Conservation (phyloP, 2,888 invertebrate genomes). For the Elaeidobius kamerunicus region DNA sequence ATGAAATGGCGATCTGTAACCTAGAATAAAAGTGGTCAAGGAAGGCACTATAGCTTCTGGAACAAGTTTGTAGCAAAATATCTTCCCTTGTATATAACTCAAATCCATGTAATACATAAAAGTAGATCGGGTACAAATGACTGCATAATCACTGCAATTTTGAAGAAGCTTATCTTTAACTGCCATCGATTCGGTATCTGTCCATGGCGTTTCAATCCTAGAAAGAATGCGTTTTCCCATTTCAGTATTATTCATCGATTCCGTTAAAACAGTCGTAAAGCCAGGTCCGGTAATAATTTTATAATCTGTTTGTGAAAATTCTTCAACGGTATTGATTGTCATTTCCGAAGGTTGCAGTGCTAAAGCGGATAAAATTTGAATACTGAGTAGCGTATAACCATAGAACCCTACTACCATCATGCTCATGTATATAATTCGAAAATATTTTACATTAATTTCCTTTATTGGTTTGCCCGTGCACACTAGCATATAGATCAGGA, state of each 20-base stretch:
- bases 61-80: constrained; percentile 11
- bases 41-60: constrained; percentile 19
- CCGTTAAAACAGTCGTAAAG: constrained; percentile 1
- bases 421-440: constrained; percentile 17
- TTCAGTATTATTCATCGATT: background rate
- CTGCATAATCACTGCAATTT: constrained; percentile 14
- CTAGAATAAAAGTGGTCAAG: constrained; percentile 14
- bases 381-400: constrained; percentile 18
- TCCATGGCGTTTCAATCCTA: background rate
- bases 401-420: constrained; percentile 23
- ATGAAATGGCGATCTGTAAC: constrained; percentile 16
- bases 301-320: constrained; percentile 15
- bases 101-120: constrained; percentile 2
- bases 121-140: constrained; percentile 13
- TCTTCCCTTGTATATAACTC: background rate
- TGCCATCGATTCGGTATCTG: background rate
- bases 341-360: constrained; percentile 6
- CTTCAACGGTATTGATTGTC: constrained; percentile 7
- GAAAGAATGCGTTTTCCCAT: constrained; percentile 3
- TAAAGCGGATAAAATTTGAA: constrained; percentile 19
- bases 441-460: constrained; percentile 3
- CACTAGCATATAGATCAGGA: constrained; percentile 15
- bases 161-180: constrained; percentile 1
- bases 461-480: constrained; percentile 14
- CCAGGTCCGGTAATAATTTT: background rate